Conservation (phyloP, 2,113 vertebrate species). For the Cygnus atratus region DNA sequence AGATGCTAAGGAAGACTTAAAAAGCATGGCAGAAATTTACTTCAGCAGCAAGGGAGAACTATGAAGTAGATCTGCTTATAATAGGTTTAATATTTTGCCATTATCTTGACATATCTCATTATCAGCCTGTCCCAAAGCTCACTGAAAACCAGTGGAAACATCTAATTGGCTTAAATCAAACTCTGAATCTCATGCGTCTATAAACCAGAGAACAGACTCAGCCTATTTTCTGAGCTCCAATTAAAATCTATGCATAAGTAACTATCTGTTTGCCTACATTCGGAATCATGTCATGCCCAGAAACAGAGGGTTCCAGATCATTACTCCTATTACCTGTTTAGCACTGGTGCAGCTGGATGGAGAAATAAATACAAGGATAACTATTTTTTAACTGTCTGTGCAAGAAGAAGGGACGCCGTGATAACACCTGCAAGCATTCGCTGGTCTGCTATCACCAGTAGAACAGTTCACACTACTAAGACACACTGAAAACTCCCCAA, state of each 20-base stretch:
- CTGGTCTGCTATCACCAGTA: neutral
- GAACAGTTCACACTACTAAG: neutral
- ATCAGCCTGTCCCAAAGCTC: neutral
- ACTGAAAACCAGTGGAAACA: neutral
- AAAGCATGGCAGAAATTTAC: neutral
- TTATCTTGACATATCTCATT: neutral
- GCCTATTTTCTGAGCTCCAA: neutral
- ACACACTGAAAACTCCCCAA: neutral
- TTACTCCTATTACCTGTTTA: neutral
- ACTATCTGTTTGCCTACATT: neutral
- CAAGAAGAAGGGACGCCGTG: neutral
- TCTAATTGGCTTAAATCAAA: neutral
- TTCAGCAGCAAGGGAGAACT: neutral
- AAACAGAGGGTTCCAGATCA: neutral
- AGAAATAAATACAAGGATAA: neutral
- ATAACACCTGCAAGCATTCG: neutral
- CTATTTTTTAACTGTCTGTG: neutral
- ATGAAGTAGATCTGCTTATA: neutral
- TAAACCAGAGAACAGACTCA: neutral
- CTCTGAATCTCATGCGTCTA: neutral
- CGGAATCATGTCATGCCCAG: neutral
- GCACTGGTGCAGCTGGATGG: neutral
- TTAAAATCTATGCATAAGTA: neutral
- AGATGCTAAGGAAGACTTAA: neutral
- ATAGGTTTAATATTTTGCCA: neutral